These are phyloP conservation scores for Streptopelia turtur DNA, from an alignment of 2,797 vertebrate genomes.

Conservation along the genomic window DNA sequence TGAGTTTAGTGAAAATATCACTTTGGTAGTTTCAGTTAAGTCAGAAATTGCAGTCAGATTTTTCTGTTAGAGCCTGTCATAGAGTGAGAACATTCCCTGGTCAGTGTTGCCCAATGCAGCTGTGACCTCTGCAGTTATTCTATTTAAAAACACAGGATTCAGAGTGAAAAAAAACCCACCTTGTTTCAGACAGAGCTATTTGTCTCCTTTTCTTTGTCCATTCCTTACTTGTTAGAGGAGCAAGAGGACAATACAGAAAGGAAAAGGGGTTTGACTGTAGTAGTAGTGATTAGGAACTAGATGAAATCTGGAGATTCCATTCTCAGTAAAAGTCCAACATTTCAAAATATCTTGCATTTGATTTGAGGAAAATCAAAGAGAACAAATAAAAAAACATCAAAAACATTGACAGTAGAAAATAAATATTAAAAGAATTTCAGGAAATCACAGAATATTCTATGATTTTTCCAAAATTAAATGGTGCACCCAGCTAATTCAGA, in stretches of 20 bases:
- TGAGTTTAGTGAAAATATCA: neutral
- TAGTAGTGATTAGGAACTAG: neutral
- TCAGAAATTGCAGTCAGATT: neutral
- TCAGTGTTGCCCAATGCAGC: neutral
- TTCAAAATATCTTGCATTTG: neutral
- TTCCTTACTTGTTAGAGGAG: neutral
- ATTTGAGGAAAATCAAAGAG: neutral
- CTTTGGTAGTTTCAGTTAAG: neutral
- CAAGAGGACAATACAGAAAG: neutral
- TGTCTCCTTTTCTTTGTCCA: neutral
- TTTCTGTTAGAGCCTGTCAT: neutral
- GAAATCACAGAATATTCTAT: neutral
- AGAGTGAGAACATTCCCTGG: neutral
- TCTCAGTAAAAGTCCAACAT: neutral
- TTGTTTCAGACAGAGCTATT: neutral
- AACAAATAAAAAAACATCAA: neutral
- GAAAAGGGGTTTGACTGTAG: neutral
- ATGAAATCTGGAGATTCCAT: neutral
- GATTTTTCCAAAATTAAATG: neutral
- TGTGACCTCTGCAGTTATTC: neutral
- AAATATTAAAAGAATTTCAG: neutral
- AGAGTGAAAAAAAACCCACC: accelerated
- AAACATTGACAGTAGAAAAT: neutral
- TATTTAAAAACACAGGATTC: neutral
- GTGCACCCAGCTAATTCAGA: neutral